phyloP scores from a whole-genome alignment of 2,113 vertebrate genomes.

The Lycaon pictus region DNA sequence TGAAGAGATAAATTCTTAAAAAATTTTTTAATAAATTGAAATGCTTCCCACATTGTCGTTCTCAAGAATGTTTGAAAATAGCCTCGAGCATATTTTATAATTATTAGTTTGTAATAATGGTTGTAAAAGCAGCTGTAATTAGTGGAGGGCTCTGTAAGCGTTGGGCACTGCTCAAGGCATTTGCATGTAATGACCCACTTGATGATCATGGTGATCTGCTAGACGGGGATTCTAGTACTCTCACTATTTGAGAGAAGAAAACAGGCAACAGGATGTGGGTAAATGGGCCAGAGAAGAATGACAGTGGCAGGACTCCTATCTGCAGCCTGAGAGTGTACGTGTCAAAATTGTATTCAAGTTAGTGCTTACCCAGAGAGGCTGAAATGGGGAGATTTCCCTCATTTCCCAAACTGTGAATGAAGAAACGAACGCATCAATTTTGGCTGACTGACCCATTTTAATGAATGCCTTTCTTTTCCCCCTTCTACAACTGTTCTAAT shows the following conservation, averaged over 20 bases:
- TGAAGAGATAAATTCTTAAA: background rate
- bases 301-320: background rate
- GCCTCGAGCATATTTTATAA: background rate
- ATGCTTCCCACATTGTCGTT: background rate
- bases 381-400: background rate
- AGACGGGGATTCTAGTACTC: background rate
- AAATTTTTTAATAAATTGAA: background rate
- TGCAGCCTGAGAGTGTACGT: background rate
- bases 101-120: background rate
- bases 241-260: background rate
- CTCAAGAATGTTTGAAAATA: slow-evolving; percentile 3
- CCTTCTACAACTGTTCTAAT: background rate
- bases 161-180: background rate
- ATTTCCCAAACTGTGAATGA: background rate
- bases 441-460: background rate
- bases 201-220: background rate
- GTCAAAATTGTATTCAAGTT: background rate
- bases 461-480: background rate
- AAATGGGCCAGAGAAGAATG: background rate
- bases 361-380: background rate
- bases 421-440: background rate
- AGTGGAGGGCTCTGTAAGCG: background rate
- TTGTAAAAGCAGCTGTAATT: background rate
- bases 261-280: background rate
- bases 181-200: background rate